A percentile compares a stretch with the other conserved stretches of the same genome.
phyloP scores from a whole-genome alignment of 1,140 invertebrate genomes.

The Battus philenor region DNA sequence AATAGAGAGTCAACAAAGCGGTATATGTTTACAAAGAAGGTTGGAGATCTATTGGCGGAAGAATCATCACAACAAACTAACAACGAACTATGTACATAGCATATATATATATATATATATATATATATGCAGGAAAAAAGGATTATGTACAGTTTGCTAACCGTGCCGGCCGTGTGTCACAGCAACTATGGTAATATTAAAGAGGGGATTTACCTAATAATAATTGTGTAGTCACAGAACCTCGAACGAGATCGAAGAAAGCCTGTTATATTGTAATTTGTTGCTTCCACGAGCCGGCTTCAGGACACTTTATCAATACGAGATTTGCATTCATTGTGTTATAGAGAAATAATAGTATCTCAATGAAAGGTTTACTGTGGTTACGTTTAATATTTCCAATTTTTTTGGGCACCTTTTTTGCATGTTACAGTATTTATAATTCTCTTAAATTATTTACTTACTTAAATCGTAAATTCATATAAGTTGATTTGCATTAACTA shows the following conservation, averaged over 20 bases:
- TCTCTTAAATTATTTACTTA: too few species aligned
- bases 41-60: too few species aligned
- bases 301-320: background rate
- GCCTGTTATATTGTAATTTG: slow-evolving; percentile 14
- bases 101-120: background rate
- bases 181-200: slow-evolving; percentile 20
- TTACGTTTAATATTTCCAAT: too few species aligned
- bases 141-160: background rate
- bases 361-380: too few species aligned
- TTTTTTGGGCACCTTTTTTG: too few species aligned
- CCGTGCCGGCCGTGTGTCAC: slow-evolving; percentile 13
- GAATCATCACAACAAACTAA: background rate
- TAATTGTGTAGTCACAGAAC: slow-evolving; percentile 10
- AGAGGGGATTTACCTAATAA: slow-evolving; percentile 23
- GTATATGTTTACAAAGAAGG: background rate
- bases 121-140: background rate
- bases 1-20: background rate
- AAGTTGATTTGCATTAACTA: too few species aligned
- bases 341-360: too few species aligned
- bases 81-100: background rate
- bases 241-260: slow-evolving; percentile 11
- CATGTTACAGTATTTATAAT: too few species aligned
- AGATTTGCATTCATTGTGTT: slow-evolving; percentile 3
- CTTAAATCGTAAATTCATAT: too few species aligned
- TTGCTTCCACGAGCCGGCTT: background rate